A percentile compares a stretch with the other conserved stretches of the same genome.
These are phyloP conservation scores for Ormyrus rosae DNA, from an alignment of 2,888 invertebrate species.

Conservation along the genomic window DNA sequence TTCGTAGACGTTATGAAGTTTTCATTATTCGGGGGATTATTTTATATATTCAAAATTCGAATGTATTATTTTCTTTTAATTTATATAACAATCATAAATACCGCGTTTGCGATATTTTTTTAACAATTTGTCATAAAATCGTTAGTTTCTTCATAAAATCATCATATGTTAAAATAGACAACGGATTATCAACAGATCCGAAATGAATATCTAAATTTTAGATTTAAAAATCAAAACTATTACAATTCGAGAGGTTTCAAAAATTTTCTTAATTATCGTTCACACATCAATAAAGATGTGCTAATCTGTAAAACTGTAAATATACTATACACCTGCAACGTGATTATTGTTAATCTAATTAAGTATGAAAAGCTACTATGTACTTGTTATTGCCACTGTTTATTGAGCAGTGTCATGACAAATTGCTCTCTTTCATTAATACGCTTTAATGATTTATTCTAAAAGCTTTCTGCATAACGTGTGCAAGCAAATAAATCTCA, in stretches of 20 bases:
- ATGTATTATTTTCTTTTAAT: too few relatives aligned
- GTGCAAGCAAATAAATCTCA: slow-evolving; percentile 24
- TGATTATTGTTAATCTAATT: slow-evolving; percentile 42
- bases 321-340: slow-evolving; percentile 27
- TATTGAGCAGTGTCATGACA: slow-evolving; percentile 11
- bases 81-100: too few relatives aligned
- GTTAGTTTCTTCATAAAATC: background rate
- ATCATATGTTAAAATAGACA: slow-evolving; percentile 1
- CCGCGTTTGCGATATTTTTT: too few relatives aligned
- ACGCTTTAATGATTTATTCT: slow-evolving; percentile 43
- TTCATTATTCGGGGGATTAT: background rate
- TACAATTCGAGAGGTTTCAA: slow-evolving; percentile 4
- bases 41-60: background rate
- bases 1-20: background rate
- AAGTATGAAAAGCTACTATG: slow-evolving; percentile 29
- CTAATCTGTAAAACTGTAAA: slow-evolving; percentile 53
- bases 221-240: slow-evolving; percentile 31
- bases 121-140: too few relatives aligned
- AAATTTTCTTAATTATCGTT: background rate
- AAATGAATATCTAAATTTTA: slow-evolving; percentile 16
- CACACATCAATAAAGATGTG: slow-evolving; percentile 20
- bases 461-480: slow-evolving; percentile 48
- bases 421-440: slow-evolving; percentile 48
- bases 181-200: slow-evolving; percentile 17
- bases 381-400: slow-evolving; percentile 22